Evolutionary conservation across 92 coral and sea anemone species (phyloP).

Genomic region (Metridium senile): DNA sequence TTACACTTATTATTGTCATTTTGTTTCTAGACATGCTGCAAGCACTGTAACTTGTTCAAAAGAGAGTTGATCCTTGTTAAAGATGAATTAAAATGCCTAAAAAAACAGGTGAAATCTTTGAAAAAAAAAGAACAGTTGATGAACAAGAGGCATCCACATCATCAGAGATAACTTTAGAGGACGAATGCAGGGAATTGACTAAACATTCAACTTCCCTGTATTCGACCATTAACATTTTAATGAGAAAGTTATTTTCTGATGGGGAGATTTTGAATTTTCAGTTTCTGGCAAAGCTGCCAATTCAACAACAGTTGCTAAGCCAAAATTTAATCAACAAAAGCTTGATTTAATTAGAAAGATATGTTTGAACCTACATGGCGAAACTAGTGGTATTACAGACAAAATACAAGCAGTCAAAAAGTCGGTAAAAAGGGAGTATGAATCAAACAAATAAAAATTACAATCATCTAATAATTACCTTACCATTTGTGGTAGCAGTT

Average conservation of each 20-base stretch:
- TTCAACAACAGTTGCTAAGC: slow-evolving; percentile 24
- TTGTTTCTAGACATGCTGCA: no score
- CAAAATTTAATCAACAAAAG: slow-evolving; percentile 18
- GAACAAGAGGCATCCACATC: no score
- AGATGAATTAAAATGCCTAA: background rate
- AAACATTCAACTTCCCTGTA: slow-evolving; percentile 24
- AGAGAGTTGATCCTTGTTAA: background rate
- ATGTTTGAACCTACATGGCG: slow-evolving; percentile 17
- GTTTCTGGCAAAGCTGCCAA: slow-evolving; percentile 40
- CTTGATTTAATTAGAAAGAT: slow-evolving; percentile 15
- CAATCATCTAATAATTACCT: background rate
- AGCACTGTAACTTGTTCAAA: background rate
- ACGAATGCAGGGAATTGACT: background rate
- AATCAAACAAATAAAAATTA: background rate
- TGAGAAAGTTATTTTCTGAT: slow-evolving; percentile 16
- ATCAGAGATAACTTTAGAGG: background rate
- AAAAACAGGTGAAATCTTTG: background rate
- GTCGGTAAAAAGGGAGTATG: slow-evolving; percentile 8
- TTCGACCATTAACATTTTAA: slow-evolving; percentile 5
- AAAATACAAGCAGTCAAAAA: slow-evolving; percentile 31
- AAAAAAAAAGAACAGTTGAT: background rate
- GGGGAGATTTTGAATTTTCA: slow-evolving; percentile 27
- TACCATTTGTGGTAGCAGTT: background rate
- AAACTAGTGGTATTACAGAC: background rate
- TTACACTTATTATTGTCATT: no score